These are phyloP conservation scores for Mandrillus leucophaeus DNA, from an alignment of 2,113 vertebrate species.

Conservation along the genomic window DNA sequence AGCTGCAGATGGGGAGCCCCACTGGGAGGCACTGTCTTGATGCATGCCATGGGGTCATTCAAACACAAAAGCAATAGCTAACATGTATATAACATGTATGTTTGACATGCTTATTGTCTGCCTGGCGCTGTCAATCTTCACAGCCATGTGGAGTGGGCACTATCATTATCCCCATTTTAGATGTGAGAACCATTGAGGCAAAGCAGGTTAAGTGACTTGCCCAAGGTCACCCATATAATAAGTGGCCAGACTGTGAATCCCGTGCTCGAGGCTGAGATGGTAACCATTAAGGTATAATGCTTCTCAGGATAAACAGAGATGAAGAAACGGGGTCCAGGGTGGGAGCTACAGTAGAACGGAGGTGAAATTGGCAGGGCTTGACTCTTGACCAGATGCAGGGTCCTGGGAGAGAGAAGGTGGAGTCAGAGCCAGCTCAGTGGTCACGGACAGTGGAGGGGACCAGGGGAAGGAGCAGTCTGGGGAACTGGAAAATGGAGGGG, in stretches of 20 bases:
- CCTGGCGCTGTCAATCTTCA: accelerated
- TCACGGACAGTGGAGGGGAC: background rate
- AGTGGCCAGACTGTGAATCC: background rate
- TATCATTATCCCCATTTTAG: background rate
- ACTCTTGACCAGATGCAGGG: background rate
- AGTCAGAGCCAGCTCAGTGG: background rate
- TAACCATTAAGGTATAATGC: background rate
- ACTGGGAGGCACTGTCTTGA: background rate
- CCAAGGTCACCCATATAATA: background rate
- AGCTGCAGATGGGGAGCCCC: background rate
- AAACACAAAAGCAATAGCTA: background rate
- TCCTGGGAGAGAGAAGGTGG: background rate
- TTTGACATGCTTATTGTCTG: background rate
- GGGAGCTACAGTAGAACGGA: background rate
- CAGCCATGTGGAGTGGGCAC: background rate
- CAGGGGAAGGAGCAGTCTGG: background rate
- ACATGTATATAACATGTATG: background rate
- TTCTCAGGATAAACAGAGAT: background rate
- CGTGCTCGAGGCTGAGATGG: background rate
- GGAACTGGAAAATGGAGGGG: background rate
- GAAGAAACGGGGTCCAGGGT: background rate
- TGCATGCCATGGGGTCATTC: background rate
- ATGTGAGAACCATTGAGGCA: background rate
- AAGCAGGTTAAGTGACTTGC: background rate
- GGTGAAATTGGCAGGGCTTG: background rate